Percentiles rank a stretch among this genome's conserved stretches.
Evolutionary conservation across 2,888 invertebrate genomes (phyloP).

Genomic region (Smittia aterrima): DNA sequence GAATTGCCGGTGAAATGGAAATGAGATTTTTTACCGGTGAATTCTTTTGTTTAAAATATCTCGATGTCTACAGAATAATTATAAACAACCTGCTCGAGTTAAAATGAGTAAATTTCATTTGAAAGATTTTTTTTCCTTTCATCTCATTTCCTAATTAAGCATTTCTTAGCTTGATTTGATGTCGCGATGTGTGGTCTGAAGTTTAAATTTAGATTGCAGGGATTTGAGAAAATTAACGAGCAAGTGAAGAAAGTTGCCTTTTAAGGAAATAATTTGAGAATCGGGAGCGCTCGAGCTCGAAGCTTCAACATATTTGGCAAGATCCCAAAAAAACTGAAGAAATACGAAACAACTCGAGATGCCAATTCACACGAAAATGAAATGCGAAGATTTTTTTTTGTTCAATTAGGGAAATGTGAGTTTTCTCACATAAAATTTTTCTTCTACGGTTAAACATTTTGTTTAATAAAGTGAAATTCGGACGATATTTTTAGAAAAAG

Average conservation of each 20-base stretch:
- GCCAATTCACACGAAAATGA: conserved; percentile 7
- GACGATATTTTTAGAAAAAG: conserved; percentile 21
- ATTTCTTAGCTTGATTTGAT: not conserved
- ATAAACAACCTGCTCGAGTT: too few species aligned
- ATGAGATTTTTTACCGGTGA: too few species aligned
- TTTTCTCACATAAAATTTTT: conserved; percentile 17
- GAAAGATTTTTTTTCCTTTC: not conserved
- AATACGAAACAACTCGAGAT: not conserved
- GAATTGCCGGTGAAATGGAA: too few species aligned
- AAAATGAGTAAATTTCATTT: too few species aligned
- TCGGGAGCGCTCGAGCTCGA: not conserved
- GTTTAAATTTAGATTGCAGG: not conserved
- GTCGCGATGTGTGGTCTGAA: not conserved
- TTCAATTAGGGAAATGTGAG: conserved; percentile 26
- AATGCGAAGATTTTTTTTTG: not conserved
- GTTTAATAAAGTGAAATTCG: not conserved
- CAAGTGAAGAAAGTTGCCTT: conserved; percentile 5
- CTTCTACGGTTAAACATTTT: not conserved
- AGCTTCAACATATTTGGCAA: conserved; percentile 26
- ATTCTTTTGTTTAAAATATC: too few species aligned
- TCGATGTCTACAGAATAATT: too few species aligned
- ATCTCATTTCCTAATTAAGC: conserved; percentile 12
- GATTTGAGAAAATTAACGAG: not conserved
- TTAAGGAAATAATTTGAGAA: conserved; percentile 16
- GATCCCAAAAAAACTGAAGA: not conserved